Base-by-base conservation (phyloP, 2,113 vertebrate genomes). In the Brachionichthys hirsutus region DNA sequence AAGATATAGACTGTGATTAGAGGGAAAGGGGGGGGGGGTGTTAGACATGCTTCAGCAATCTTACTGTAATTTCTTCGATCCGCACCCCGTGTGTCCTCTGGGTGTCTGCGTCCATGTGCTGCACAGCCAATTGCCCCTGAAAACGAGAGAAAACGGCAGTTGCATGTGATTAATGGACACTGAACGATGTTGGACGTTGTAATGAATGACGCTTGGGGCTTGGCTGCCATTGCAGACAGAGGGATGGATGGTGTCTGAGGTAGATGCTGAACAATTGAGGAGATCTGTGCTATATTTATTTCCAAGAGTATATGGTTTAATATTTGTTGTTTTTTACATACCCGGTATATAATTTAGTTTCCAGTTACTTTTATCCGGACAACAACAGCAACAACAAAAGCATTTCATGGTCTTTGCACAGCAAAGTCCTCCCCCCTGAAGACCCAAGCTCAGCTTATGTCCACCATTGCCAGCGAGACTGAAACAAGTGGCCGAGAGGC, bases 81-180 rank as follows among this genome's bases (percentile, higher is more conserved):
- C 45, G n/a, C 19, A 17, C 40, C 19, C 49, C 50, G 68, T 52
- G 62, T 67, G n/a, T 58, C 70, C 75, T 60, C 66, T 49, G 70
- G 80, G 76, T 82, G 70, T 65, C 45, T 59, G 55, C 53, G 56
- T 82, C 62, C 66, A 69, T 77, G 76, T 50, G 62, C 73, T 47
- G 73, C 63, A 73, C 62, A 58, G 52, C 59, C 70, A 81, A 83
- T 85, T 80, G 85, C 43, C 69, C 73, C 43, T 70, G 62, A 60
- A 80, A 80, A 74, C 57, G 60, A 83, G 62, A 69, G 54, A 50
- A 34, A 54, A 59, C 52, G 42, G 61, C 57, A 35, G 75, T 47
- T 62, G 62, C 44, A 53, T 69, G 57, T 69, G 62, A 82, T 73
- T 77, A 76, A 64, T 64, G 81, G n/a, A n/a, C 30, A 46, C 43